Evolutionary conservation across 92 coral and sea anemone genomes (phyloP), one percentile per base, ranked within the genome.

Genomic region (Porites lobata): DNA sequence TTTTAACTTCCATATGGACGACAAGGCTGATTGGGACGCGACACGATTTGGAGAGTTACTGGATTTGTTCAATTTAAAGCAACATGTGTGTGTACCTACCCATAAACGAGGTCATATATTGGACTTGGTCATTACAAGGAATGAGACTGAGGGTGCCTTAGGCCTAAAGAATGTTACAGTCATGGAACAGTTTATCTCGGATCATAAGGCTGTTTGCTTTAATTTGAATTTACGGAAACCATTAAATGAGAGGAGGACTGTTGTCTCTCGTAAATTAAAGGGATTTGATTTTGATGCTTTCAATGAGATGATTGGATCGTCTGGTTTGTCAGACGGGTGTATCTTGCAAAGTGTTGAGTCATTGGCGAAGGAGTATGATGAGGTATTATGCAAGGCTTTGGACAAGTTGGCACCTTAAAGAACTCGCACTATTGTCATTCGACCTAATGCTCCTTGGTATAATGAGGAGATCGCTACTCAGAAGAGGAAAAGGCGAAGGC

Each of bases 1-100:
- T 53, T 83, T 83, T 74, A 83, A 83, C 78, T 72, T 83, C 50
- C 87, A 83, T 54, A 73, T 83, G 50, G 87, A 83, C 68, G 82
- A 62, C 79, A 53, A 4, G 53, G 67, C n/a, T 53, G 54, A 84
- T 84, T 57, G 82, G 70, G 24, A 26, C 59, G 82, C 83, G 58
- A 75, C 52, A 56, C 50, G 82, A 47, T 53, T 84, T 70, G 22
- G 71, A 1, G 88, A 84, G 56, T 38, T 62, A 32, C 38, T 2
- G 38, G 38, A 32, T 32, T 32, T 32, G 38, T 32, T 32, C 38
- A 32, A 32, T 32, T 32, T 32, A 32, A 32, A 32, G 38, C 38
- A 32, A 32, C 38, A 24, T 24, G 26, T 24, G 26, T 24, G 26
- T 24, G 26, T 24, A 24, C 26, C 26, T 1, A 2, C n/a, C n/a